Percentiles rank a stretch among this genome's conserved stretches.
Evolutionary conservation across 2,888 invertebrate species (phyloP).

Genomic region (Andrena bicolor): DNA sequence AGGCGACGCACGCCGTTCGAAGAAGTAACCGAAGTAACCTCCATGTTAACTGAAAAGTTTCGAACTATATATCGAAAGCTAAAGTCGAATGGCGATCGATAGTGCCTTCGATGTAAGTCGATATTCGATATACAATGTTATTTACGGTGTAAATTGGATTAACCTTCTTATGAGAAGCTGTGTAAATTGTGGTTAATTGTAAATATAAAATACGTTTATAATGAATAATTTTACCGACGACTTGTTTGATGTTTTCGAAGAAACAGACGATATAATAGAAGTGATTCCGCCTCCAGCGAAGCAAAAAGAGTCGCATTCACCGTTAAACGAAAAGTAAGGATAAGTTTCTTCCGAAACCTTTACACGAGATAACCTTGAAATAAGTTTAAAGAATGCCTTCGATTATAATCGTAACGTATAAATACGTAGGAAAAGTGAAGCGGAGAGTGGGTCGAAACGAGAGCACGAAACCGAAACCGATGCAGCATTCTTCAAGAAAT

Average conservation of each 20-base stretch:
- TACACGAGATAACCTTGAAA: slow-evolving; percentile 29
- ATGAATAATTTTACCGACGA: slow-evolving; percentile 83
- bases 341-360: slow-evolving; percentile 27
- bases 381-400: neutral
- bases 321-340: slow-evolving; percentile 55
- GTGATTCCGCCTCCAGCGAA: slow-evolving; percentile 62
- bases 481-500: slow-evolving; percentile 71
- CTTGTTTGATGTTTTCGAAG: slow-evolving; percentile 84
- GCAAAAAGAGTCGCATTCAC: slow-evolving; percentile 42
- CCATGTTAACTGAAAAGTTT: neutral
- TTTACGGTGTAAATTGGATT: neutral
- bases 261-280: slow-evolving; percentile 76
- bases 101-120: slow-evolving; percentile 3
- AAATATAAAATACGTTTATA: slow-evolving; percentile 17
- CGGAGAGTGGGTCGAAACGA: slow-evolving; percentile 67
- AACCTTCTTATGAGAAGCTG: neutral
- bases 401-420: slow-evolving; percentile 11
- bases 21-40: neutral
- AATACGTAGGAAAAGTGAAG: slow-evolving; percentile 47
- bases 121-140: neutral
- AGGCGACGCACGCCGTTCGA: neutral
- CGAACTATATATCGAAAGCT: slow-evolving; percentile 1
- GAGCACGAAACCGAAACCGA: slow-evolving; percentile 62
- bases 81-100: slow-evolving; percentile 9
- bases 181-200: neutral